Conservation (phyloP, 2,888 invertebrate species). For the Sinotaia quadrata region DNA sequence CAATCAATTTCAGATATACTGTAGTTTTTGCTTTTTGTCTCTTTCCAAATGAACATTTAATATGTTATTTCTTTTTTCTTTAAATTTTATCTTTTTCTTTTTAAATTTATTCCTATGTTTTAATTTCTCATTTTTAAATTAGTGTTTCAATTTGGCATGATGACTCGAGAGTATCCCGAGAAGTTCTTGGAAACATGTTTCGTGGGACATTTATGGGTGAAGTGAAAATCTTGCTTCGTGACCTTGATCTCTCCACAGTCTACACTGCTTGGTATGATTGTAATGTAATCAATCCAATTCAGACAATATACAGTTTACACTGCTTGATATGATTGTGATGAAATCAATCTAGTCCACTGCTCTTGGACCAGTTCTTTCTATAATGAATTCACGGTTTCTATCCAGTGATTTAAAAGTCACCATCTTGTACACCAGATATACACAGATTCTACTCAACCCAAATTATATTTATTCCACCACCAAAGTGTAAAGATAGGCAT, state of each 20-base stretch:
- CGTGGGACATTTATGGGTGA: constrained; percentile 83
- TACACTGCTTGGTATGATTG: constrained; percentile 83
- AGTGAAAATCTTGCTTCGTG: constrained; percentile 84
- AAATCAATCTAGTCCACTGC: too few species aligned
- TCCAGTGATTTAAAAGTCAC: too few species aligned
- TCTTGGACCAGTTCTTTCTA: too few species aligned
- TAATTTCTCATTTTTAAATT: too few species aligned
- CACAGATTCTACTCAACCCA: too few species aligned
- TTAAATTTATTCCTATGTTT: not conserved
- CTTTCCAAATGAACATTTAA: not conserved
- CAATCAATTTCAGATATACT: not conserved
- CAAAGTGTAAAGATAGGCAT: too few species aligned
- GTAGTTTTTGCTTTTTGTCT: not conserved
- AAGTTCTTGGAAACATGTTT: constrained; percentile 75
- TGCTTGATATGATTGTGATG: too few species aligned
- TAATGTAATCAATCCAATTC: not conserved
- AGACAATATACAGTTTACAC: too few species aligned
- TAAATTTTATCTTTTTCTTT: not conserved
- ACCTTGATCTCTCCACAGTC: constrained; percentile 78
- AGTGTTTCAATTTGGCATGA: constrained; percentile 91
- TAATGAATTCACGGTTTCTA: too few species aligned
- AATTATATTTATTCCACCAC: too few species aligned
- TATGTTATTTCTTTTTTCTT: too few species aligned
- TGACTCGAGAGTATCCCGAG: constrained; percentile 81
- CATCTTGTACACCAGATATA: too few species aligned